Percentiles rank a stretch among this genome's conserved stretches.
Conservation (phyloP, 1,140 invertebrate species). For the Polypedilum pembai region DNA sequence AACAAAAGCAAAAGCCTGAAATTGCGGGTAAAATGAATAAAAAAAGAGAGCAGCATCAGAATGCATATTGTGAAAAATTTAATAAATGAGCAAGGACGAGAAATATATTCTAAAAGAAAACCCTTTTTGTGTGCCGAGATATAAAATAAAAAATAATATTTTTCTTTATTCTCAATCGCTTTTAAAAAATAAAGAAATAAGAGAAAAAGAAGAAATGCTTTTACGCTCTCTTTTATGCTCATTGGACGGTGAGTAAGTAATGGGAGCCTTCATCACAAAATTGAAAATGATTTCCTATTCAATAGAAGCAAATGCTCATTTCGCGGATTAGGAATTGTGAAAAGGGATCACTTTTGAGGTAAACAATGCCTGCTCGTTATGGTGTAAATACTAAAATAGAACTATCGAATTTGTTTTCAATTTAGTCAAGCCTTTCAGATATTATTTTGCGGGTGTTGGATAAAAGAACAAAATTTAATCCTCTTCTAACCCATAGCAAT, state of each 20-base stretch:
- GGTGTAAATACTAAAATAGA: neutral
- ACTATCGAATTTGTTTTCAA: slow-evolving; percentile 23
- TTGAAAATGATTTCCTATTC: neutral
- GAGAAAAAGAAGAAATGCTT: slow-evolving; percentile 20
- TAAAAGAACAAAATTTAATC: slow-evolving; percentile 13
- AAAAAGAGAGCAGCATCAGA: neutral
- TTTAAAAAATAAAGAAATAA: no score
- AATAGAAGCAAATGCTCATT: slow-evolving; percentile 12
- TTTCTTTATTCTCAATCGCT: neutral
- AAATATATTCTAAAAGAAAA: neutral
- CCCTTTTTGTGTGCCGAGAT: neutral
- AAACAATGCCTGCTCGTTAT: slow-evolving; percentile 16
- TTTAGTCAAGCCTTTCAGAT: slow-evolving; percentile 12
- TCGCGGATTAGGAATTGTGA: slow-evolving; percentile 21
- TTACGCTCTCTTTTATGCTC: slow-evolving; percentile 7
- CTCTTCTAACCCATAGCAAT: neutral
- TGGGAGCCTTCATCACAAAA: neutral
- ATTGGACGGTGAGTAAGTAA: neutral
- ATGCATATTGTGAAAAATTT: slow-evolving; percentile 19
- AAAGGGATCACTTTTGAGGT: slow-evolving; percentile 24
- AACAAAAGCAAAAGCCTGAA: neutral
- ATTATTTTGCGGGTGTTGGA: slow-evolving; percentile 23
- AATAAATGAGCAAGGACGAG: neutral
- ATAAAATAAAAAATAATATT: neutral
- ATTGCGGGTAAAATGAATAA: neutral